Evolutionary conservation across 2,888 invertebrate genomes (phyloP), one percentile per base, ranked within the genome.

Genomic region (Protophormia terraenovae): DNA sequence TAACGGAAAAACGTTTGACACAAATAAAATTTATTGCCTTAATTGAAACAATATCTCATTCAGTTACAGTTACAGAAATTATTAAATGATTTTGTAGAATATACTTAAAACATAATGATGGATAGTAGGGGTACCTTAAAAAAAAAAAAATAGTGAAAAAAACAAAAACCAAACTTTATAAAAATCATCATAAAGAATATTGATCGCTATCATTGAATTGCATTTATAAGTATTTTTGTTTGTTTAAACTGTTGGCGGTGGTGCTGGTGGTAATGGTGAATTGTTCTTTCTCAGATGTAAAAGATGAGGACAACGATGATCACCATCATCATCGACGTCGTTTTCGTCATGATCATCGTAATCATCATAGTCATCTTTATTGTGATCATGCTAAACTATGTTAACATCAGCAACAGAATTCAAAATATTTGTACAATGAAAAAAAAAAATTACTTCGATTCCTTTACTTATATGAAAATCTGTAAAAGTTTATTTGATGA

Each of bases 181-280:
- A 66, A 71, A 71, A 82, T 32, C 50, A 69, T 58, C 55, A 69
- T 69, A 58, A 82, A 55, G 58, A 79, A 79, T 84, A 73, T 84
- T 84, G 87, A 87, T 88, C 87, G 86, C 86, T 83, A 87, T 87
- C 87, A 84, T 86, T 86, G 87, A 86, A 87, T 86, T 86, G 86
- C 84, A 83, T 87, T 86, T 83, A 73, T 50, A 67, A 67, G 62
- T 41, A 55, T 58, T 76, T 86, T 87, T 86, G 83, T 86, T 87
- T 82, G 75, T 81, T 86, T 72, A 58, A 79, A n/a, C 69, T 86
- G 50, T 77, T 75, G 53, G 72, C 81, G 86, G 85, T 67, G 69
- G 83, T 84, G 86, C 85, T 67, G 78, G 85, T 86, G 85, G 88
- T 38, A 16, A 29, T 75, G 87, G 84, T 88, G 85, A 55, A 67